These are phyloP conservation scores for Sicus ferrugineus DNA, from an alignment of 2,888 invertebrate genomes.

Conservation along the genomic window DNA sequence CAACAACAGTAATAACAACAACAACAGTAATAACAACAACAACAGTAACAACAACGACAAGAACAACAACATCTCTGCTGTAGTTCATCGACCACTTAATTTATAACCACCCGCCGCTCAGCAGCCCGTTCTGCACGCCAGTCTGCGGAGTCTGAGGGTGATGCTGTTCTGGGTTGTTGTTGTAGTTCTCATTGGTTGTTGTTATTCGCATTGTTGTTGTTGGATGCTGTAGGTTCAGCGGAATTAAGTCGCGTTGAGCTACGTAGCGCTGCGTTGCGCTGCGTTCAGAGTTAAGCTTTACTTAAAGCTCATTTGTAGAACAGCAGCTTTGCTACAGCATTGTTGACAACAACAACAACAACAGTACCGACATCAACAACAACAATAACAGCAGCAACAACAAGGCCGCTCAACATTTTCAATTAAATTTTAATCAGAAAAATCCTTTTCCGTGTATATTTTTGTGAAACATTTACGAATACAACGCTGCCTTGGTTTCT, in stretches of 20 bases:
- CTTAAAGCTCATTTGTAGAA: slow-evolving; percentile 48
- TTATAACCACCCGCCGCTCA: slow-evolving; percentile 42
- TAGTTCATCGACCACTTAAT: slow-evolving; percentile 62
- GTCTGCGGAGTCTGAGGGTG: neutral
- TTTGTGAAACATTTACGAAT: slow-evolving; percentile 14
- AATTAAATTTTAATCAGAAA: slow-evolving; percentile 47
- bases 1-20: neutral
- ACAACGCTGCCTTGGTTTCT: slow-evolving; percentile 21
- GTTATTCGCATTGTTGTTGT: too few relatives aligned
- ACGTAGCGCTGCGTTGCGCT: neutral
- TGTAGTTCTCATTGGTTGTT: too few relatives aligned
- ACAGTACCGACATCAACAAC: neutral
- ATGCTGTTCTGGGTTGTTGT: neutral
- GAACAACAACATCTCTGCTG: slow-evolving; percentile 44
- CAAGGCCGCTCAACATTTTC: slow-evolving; percentile 38
- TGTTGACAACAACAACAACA: slow-evolving; percentile 19
- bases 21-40: neutral
- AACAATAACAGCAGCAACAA: neutral
- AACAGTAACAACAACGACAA: neutral
- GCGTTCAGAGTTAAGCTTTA: slow-evolving; percentile 51
- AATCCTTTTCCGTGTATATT: slow-evolving; percentile 19
- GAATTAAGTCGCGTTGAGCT: neutral
- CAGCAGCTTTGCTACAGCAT: slow-evolving; percentile 7
- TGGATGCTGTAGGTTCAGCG: neutral
- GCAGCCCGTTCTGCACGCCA: neutral